Conservation (phyloP, 92 coral and sea anemone species). For the Palythoa grandiflora region DNA sequence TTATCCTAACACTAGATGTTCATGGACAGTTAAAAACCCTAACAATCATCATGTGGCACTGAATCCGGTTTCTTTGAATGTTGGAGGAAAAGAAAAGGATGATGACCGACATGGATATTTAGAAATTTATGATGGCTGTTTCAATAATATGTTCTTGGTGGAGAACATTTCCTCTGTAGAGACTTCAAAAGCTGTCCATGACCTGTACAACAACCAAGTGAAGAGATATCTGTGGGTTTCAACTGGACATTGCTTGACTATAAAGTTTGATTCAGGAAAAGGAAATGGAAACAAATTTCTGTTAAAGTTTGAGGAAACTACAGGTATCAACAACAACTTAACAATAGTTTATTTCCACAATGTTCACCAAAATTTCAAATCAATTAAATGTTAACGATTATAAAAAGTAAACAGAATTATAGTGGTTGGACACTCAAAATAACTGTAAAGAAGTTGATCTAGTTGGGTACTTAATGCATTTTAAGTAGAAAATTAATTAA, state of each 20-base stretch:
- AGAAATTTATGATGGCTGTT: slow-evolving; percentile 84
- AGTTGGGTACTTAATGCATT: too few relatives aligned
- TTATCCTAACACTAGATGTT: slow-evolving; percentile 45
- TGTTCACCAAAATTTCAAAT: too few relatives aligned
- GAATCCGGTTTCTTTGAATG: slow-evolving; percentile 40
- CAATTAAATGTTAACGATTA: neutral
- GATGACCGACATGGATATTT: slow-evolving; percentile 68
- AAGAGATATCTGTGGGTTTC: slow-evolving; percentile 77
- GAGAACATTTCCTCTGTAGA: slow-evolving; percentile 68
- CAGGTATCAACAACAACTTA: slow-evolving; percentile 52
- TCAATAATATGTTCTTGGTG: slow-evolving; percentile 62
- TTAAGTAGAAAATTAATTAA: too few relatives aligned
- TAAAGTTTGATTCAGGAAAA: slow-evolving; percentile 56
- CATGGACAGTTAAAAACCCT: slow-evolving; percentile 66
- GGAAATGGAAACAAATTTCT: slow-evolving; percentile 62
- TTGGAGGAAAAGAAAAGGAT: slow-evolving; percentile 68
- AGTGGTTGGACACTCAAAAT: too few relatives aligned
- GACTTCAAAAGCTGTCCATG: neutral
- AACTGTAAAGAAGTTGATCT: too few relatives aligned
- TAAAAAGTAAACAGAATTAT: too few relatives aligned
- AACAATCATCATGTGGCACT: slow-evolving; percentile 58
- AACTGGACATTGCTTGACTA: slow-evolving; percentile 71
- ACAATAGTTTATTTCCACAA: too few relatives aligned
- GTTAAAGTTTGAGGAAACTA: slow-evolving; percentile 48
- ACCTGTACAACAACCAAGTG: slow-evolving; percentile 2